Conservation (phyloP, 2,888 invertebrate genomes). For the Zygaena filipendulae region DNA sequence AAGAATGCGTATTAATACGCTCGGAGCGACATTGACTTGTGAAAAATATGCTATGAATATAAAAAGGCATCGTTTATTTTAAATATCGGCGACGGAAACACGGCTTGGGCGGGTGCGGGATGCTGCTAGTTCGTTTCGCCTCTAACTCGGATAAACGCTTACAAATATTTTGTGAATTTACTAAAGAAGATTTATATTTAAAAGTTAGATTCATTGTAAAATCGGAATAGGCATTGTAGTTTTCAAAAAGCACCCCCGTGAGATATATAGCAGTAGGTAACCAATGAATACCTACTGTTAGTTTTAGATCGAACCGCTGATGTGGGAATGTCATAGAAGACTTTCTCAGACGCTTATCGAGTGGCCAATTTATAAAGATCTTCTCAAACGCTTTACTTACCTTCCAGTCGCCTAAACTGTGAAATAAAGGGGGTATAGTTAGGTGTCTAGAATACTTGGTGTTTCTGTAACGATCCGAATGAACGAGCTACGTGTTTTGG, state of each 20-base stretch:
- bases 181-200: too few species aligned
- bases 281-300: too few species aligned
- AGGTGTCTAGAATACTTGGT: slow-evolving; percentile 41
- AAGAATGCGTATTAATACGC: slow-evolving; percentile 57
- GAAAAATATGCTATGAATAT: slow-evolving; percentile 46
- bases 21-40: slow-evolving; percentile 32
- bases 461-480: slow-evolving; percentile 41
- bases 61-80: slow-evolving; percentile 49
- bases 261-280: too few species aligned
- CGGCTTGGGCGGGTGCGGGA: slow-evolving; percentile 61
- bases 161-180: too few species aligned
- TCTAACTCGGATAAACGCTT: too few species aligned
- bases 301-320: slow-evolving; percentile 39
- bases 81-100: slow-evolving; percentile 47
- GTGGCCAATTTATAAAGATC: slow-evolving; percentile 35
- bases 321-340: slow-evolving; percentile 47
- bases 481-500: slow-evolving; percentile 62
- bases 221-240: too few species aligned
- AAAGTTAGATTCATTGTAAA: too few species aligned
- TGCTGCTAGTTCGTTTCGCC: too few species aligned
- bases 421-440: slow-evolving; percentile 16
- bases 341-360: slow-evolving; percentile 44
- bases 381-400: slow-evolving; percentile 22
- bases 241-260: too few species aligned
- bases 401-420: slow-evolving; percentile 13